Conservation (phyloP, 2,113 vertebrate genomes). For the Hemibagrus wyckioides region DNA sequence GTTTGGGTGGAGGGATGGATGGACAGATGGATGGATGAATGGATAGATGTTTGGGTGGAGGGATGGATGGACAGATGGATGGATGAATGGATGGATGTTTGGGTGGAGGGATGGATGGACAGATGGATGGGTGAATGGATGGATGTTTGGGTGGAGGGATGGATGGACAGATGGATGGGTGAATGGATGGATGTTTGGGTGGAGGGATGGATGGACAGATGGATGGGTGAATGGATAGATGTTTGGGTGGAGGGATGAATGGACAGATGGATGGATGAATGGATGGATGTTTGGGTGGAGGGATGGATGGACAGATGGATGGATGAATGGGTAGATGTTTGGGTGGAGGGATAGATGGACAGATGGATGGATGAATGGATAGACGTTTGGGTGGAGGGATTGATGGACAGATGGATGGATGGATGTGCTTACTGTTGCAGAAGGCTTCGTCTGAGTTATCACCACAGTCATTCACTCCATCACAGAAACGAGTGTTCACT, state of each 20-base stretch:
- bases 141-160: no score
- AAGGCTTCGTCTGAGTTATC: conserved; percentile 83
- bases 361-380: neutral
- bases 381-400: no score
- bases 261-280: neutral
- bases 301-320: neutral
- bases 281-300: no score
- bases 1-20: neutral
- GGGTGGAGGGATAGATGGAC: neutral
- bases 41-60: no score
- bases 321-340: no score
- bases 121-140: neutral
- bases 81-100: no score
- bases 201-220: neutral
- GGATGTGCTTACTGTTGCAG: conserved; percentile 78
- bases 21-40: neutral
- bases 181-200: no score
- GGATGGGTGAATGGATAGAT: no score
- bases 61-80: neutral
- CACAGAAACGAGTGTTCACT: conserved; percentile 75
- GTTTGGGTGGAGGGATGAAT: no score
- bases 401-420: neutral
- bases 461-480: conserved; percentile 81
- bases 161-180: neutral
- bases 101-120: neutral